A percentile compares a stretch with the other conserved stretches of the same genome.
Evolutionary conservation across 2,888 invertebrate species (phyloP).

Genomic region (Volucella bombylans): DNA sequence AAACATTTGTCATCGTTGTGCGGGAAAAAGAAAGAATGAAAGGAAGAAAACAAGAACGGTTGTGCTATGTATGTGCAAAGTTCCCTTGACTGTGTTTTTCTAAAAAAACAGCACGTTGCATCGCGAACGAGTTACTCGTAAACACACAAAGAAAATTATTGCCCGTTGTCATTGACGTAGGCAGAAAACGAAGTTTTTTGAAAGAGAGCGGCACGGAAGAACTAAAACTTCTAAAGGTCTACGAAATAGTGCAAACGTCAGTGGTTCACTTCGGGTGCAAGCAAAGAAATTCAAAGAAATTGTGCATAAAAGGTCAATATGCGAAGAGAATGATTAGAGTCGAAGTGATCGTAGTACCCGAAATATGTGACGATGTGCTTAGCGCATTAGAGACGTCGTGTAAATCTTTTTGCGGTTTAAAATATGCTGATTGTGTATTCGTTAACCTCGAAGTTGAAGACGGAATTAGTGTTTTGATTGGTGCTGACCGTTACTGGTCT

Average conservation of each 20-base stretch:
- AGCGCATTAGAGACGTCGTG: background rate
- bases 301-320: slow-evolving; percentile 15
- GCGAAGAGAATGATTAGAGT: background rate
- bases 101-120: slow-evolving; percentile 31
- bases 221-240: background rate
- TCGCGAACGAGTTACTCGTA: slow-evolving; percentile 8
- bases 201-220: slow-evolving; percentile 13
- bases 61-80: slow-evolving; percentile 10
- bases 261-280: slow-evolving; percentile 8
- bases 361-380: slow-evolving; percentile 34
- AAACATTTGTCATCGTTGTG: slow-evolving; percentile 29
- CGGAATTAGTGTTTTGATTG: no score
- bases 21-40: slow-evolving; percentile 15
- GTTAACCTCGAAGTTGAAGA: background rate
- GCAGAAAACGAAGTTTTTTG: slow-evolving; percentile 26
- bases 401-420: slow-evolving; percentile 18
- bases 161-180: slow-evolving; percentile 21
- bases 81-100: slow-evolving; percentile 27
- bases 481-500: no score
- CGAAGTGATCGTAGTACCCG: slow-evolving; percentile 21
- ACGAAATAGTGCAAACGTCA: background rate
- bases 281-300: background rate
- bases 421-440: slow-evolving; percentile 30
- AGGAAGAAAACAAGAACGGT: background rate
- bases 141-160: slow-evolving; percentile 12